These are phyloP conservation scores for Thunnus albacares DNA, from an alignment of 2,797 vertebrate genomes.

Conservation along the genomic window DNA sequence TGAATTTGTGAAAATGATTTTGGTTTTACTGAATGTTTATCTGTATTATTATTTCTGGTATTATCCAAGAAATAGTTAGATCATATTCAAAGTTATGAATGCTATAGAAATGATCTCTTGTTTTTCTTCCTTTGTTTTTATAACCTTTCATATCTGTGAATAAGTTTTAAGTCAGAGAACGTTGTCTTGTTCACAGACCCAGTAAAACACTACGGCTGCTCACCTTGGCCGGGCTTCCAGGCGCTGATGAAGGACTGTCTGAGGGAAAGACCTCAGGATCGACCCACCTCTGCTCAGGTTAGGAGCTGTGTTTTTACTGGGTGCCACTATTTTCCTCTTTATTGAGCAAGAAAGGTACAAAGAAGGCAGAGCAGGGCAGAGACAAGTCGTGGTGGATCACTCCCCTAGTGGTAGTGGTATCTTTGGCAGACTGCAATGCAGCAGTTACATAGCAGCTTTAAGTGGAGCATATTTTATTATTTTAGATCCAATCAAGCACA, in stretches of 20 bases:
- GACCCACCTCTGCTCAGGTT: constrained; percentile 95
- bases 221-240: constrained; percentile 93
- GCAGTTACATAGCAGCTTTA: background rate
- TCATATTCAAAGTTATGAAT: background rate
- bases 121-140: background rate
- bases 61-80: background rate
- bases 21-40: background rate
- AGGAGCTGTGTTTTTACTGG: background rate
- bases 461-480: background rate
- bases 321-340: background rate
- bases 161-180: background rate
- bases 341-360: too few species aligned
- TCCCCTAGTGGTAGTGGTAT: background rate
- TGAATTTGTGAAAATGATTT: background rate
- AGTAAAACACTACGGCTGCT: constrained; percentile 92
- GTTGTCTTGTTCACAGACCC: constrained; percentile 87
- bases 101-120: too few species aligned
- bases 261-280: constrained; percentile 91
- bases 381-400: background rate
- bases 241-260: constrained; percentile 94
- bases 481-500: too few species aligned
- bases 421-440: background rate
- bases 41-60: background rate
- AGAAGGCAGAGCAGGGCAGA: background rate
- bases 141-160: too few species aligned